Percentiles rank a stretch among this genome's conserved stretches.
Evolutionary conservation across 2,113 vertebrate species (phyloP).

Genomic region (Mormyrus iriodes): DNA sequence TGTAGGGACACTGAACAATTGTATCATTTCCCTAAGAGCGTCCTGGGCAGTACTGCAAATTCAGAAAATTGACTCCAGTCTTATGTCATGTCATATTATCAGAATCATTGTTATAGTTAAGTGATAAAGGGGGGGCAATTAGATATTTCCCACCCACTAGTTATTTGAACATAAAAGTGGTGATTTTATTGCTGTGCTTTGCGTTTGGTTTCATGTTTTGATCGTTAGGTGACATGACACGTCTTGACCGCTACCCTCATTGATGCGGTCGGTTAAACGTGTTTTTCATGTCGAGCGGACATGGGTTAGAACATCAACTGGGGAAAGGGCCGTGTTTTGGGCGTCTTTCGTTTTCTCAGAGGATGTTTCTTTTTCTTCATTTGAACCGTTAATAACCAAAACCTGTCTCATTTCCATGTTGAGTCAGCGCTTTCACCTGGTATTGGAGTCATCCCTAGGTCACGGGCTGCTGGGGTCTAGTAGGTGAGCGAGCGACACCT

Average conservation of each 20-base stretch:
- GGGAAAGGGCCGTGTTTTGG: neutral
- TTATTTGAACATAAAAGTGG: neutral
- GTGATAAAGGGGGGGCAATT: neutral
- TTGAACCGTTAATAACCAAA: slow-evolving; percentile 3
- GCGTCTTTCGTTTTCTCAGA: neutral
- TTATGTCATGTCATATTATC: neutral
- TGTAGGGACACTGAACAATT: neutral
- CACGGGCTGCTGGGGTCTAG: neutral
- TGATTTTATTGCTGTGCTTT: neutral
- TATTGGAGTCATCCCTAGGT: neutral
- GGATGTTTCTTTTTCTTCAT: neutral
- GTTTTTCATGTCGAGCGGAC: neutral
- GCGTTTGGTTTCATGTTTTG: slow-evolving; percentile 3
- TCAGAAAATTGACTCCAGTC: neutral
- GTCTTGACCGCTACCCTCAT: neutral
- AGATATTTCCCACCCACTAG: no score
- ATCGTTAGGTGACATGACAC: neutral
- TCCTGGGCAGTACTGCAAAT: neutral
- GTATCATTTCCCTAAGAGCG: neutral
- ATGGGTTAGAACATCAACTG: neutral
- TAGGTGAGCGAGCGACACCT: neutral
- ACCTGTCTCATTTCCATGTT: neutral
- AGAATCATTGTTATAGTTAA: neutral
- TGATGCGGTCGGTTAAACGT: neutral
- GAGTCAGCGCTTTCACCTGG: slow-evolving; percentile 12